Percentiles rank a stretch among this genome's conserved stretches.
Evolutionary conservation across 2,113 vertebrate genomes (phyloP).

Genomic region (Lutjanus erythropterus): DNA sequence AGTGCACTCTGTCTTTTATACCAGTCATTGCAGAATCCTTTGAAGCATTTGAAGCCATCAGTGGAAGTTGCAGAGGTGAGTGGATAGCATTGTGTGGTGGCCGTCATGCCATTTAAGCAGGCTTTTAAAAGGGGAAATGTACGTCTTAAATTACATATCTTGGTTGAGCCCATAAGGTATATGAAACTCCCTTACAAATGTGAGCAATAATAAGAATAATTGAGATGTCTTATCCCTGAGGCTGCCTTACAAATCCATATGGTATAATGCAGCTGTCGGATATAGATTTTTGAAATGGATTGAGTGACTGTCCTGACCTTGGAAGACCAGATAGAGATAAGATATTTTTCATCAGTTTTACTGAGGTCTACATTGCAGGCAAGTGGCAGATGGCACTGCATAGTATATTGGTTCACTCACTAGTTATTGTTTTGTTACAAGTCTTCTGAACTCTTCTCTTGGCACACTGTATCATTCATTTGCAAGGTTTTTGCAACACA

Average conservation of each 20-base stretch:
- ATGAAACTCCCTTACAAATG: neutral
- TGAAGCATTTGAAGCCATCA: constrained; percentile 37
- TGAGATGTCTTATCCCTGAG: neutral
- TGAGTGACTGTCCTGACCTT: constrained; percentile 18
- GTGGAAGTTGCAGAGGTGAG: constrained; percentile 31
- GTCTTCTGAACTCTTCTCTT: neutral
- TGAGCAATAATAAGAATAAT: neutral
- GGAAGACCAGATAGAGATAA: neutral
- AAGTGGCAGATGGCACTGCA: neutral
- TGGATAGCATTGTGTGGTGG: constrained; percentile 5
- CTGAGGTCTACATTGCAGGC: neutral
- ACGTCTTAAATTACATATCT: neutral
- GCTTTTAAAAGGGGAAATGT: constrained; percentile 10
- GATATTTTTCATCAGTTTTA: constrained; percentile 1
- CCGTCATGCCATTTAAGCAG: constrained; percentile 19
- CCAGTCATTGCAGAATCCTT: constrained; percentile 32
- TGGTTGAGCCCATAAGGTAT: neutral
- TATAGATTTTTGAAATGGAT: constrained; percentile 21
- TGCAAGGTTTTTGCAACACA: neutral
- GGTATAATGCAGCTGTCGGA: neutral
- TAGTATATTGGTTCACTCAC: neutral
- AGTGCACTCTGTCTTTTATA: constrained; percentile 32
- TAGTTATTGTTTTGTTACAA: too few species aligned
- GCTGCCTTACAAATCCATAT: neutral
- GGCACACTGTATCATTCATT: too few species aligned